Base-by-base conservation (phyloP, 92 coral and sea anemone species). In the Actinostola sp. region DNA sequence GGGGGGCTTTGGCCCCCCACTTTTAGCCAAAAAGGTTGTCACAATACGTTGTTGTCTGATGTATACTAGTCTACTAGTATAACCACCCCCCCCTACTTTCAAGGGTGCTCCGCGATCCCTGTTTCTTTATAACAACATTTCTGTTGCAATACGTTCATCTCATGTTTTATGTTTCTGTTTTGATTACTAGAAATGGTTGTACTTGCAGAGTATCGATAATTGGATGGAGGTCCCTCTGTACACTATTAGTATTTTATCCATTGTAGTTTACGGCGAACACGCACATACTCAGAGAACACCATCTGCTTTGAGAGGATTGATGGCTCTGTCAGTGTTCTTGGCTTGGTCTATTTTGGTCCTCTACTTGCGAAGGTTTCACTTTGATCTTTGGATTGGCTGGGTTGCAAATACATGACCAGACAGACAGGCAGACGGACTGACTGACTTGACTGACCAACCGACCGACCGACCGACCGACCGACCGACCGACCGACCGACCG, bases 181-280 rank as follows among this genome's bases (percentile, higher is more conserved):
- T 8, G n/a, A n/a, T n/a, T n/a, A n/a, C n/a, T 30, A 77, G 82
- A 67, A 27, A 42, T 35, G 52, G 9, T 39, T 53, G 28, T 77
- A 77, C 52, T 77, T 77, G 25, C 52, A 1, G 23, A 52, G 58
- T 39, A 1, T 67, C 11, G 77, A 68, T 9, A 78, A 70, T 41
- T 78, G 76, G 84, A 30, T 78, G 61, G 84, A 78, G 64, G 17
- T 43, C 57, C 1, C 63, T 57, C 58, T 78, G 17, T 78, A 69
- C 63, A 50, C 52, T 0, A 8, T 38, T 29, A 78, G 84, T 33
- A 15, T 78, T 4, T 39, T 39, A 4, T 38, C 54, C n/a, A 24
- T 43, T 30, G 17, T 66, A 1, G 2, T 30, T 0, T 61, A 33
- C 23, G 66, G 82, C 32, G 41, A 53, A 43, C 25, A 65, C 44